Percentiles rank a stretch among this genome's conserved stretches.
Evolutionary conservation across 2,888 invertebrate genomes (phyloP).

Genomic region (Drosophila macrospina): DNA sequence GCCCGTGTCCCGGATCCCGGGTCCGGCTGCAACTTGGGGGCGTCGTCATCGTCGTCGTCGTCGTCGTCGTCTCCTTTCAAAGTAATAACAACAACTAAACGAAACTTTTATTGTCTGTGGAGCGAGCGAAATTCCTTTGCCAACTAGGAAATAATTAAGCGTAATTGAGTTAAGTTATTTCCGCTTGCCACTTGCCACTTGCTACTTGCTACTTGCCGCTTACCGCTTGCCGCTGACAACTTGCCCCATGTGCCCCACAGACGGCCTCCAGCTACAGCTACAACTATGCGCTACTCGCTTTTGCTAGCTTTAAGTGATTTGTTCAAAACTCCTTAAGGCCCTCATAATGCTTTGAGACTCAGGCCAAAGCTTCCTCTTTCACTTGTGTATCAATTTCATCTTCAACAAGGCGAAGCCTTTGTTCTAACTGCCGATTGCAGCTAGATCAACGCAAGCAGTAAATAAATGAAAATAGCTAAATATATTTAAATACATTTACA

Average conservation of each 20-base stretch:
- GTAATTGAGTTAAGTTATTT: slow-evolving; percentile 82
- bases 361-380: neutral
- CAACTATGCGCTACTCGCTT: slow-evolving; percentile 6
- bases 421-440: too few relatives aligned
- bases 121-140: slow-evolving; percentile 72
- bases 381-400: too few relatives aligned
- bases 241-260: slow-evolving; percentile 13
- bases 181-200: slow-evolving; percentile 57
- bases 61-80: slow-evolving; percentile 27
- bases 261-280: slow-evolving; percentile 1
- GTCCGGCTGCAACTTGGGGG: slow-evolving; percentile 15
- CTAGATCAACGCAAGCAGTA: too few relatives aligned
- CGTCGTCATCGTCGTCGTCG: slow-evolving; percentile 13
- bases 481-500: too few relatives aligned
- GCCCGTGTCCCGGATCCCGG: slow-evolving; percentile 1
- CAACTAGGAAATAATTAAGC: slow-evolving; percentile 82
- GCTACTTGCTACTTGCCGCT: slow-evolving; percentile 10
- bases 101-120: slow-evolving; percentile 78
- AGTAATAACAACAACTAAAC: slow-evolving; percentile 66
- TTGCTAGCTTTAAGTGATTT: slow-evolving; percentile 57
- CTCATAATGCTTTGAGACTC: neutral
- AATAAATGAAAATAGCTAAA: too few relatives aligned
- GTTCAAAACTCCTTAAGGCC: slow-evolving; percentile 20
- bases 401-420: too few relatives aligned
- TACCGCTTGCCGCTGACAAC: slow-evolving; percentile 13